Conservation (phyloP, 37 sponge, comb jelly and placozoan genomes). For the Ephydatia muelleri region DNA sequence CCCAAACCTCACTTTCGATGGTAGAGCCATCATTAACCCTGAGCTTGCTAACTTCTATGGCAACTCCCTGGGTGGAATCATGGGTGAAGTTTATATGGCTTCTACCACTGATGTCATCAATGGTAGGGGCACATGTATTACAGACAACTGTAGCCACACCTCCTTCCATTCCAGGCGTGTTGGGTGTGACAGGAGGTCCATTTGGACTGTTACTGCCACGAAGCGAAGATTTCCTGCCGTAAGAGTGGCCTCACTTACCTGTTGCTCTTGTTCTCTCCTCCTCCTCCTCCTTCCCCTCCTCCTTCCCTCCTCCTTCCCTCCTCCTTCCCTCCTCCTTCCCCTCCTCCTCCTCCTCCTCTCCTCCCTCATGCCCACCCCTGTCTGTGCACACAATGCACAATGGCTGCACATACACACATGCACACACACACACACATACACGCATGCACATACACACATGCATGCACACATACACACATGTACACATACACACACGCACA, state of each 20-base stretch:
- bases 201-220: constrained; percentile 73
- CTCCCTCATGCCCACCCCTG: too few relatives aligned
- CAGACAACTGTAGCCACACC: neutral
- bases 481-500: too few relatives aligned
- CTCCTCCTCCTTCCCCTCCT: neutral
- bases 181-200: constrained; percentile 81
- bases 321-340: neutral
- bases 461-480: too few relatives aligned
- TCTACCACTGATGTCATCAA: constrained; percentile 56
- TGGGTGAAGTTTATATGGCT: constrained; percentile 85
- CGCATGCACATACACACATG: neutral
- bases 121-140: constrained; percentile 45
- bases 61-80: constrained; percentile 77
- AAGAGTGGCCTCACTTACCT: neutral
- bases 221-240: constrained; percentile 54
- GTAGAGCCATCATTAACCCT: constrained; percentile 22
- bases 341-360: neutral
- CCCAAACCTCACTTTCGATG: constrained; percentile 30
- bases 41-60: constrained; percentile 65
- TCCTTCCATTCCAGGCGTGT: constrained; percentile 31
- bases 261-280: neutral
- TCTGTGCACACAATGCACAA: too few relatives aligned
- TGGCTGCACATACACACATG: neutral
- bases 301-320: neutral
- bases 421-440: neutral